phyloP scores from a whole-genome alignment of 30 jellyfish, hydroid and myxozoan species.

The Aurelia aurita region DNA sequence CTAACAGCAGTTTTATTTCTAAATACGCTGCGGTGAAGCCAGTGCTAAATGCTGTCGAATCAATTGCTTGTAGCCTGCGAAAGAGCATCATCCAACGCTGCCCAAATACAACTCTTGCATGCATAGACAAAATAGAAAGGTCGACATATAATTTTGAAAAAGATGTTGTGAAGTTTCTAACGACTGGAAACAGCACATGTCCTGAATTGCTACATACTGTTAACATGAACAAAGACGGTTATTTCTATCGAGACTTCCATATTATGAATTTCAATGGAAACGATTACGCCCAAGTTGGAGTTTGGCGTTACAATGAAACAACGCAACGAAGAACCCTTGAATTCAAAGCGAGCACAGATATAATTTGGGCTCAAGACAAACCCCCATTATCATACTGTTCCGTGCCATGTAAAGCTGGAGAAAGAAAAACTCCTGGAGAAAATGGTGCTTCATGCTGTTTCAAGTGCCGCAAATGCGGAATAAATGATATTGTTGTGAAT shows the following conservation, averaged over 20 bases:
- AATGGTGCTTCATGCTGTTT: slow-evolving; percentile 48
- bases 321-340: background rate
- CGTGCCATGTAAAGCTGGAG: slow-evolving; percentile 41
- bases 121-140: background rate
- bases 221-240: background rate
- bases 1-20: background rate
- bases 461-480: slow-evolving; percentile 51
- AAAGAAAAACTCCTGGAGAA: slow-evolving; percentile 13
- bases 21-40: slow-evolving; percentile 40
- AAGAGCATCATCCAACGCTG: slow-evolving; percentile 31
- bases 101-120: background rate
- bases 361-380: background rate
- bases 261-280: slow-evolving; percentile 16
- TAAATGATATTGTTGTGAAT: slow-evolving; percentile 24
- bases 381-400: slow-evolving; percentile 47
- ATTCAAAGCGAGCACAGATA: background rate
- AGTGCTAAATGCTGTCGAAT: slow-evolving; percentile 42
- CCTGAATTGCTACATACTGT: background rate
- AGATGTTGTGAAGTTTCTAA: too few relatives aligned
- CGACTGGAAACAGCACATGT: background rate
- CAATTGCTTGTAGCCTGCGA: slow-evolving; percentile 60
- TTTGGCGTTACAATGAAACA: slow-evolving; percentile 13
- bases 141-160: too few relatives aligned
- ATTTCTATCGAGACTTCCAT: background rate
- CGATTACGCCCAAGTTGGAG: background rate